Base-by-base conservation (phyloP, 2,888 invertebrate species). In the Pandemis heparana region DNA sequence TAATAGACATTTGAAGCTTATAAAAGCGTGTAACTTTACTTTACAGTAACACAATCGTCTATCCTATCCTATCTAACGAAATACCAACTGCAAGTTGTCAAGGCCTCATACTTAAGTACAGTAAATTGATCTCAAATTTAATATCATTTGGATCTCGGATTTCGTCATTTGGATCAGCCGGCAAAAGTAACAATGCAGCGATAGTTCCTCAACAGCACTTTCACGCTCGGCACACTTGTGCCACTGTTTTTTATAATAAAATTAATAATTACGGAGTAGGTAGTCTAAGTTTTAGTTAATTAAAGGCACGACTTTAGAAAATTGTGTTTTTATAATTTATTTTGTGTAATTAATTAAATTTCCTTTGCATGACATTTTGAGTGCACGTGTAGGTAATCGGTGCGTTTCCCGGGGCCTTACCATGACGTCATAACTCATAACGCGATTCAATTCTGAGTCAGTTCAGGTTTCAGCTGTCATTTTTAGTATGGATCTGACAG, bases 191-290 rank as follows among this genome's bases (percentile, higher is more conserved):
- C 71, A 67, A 72, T 18, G 62, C 43, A 12, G 62, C 67, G 43
- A 72, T 67, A 67, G 71, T 72, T 62, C 48, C 65, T 72, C 67
- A 72, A 67, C 43, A 62, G 18, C 61, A 72, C 71, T 72, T 72
- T 72, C 71, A 72, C 67, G 61, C 43, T 10, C 56, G 71, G 41
- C 67, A 72, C 23, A 53, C 43, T 12, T 65, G 48, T 12, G 12
- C 12, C 14, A 16, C 60, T 32, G 14, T 70, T 51, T 53, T 23
- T 62, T 62, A 41, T 8, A 5, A 32, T 62, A 46, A 43, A 43
- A 43, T 43, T 12, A 43, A 10, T 43, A 43, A 43, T 12, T 10
- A 43, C 12, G 12, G 23, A 32, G 23, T 7, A 69, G 48, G 10
- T 62, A 64, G 43, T 63, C 10, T 18, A 12, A 53, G 5, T 18